Percentiles rank a stretch among this genome's conserved stretches.
phyloP scores from a whole-genome alignment of 2,888 invertebrate species.

The Baronia brevicornis region DNA sequence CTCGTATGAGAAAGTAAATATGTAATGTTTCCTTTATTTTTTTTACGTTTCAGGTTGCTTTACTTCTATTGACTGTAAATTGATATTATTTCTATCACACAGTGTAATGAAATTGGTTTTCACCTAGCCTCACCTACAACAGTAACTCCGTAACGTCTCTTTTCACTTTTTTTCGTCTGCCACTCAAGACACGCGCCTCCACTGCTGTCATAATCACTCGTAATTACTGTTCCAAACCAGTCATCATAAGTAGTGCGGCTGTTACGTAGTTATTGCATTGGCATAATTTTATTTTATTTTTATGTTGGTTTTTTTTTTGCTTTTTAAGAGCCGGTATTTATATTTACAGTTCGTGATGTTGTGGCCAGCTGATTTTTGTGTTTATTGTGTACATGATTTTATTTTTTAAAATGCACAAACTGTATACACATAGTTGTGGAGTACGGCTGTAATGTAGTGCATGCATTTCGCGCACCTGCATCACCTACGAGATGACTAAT shows the following conservation, averaged over 20 bases:
- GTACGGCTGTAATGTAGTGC: slow-evolving; percentile 66
- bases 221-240: slow-evolving; percentile 40
- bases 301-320: slow-evolving; percentile 57
- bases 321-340: slow-evolving; percentile 64
- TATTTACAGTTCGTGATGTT: slow-evolving; percentile 59
- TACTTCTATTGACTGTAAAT: slow-evolving; percentile 30
- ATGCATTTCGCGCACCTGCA: slow-evolving; percentile 62
- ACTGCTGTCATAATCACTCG: slow-evolving; percentile 40
- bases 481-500: slow-evolving; percentile 74
- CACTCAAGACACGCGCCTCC: slow-evolving; percentile 54
- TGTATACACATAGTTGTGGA: slow-evolving; percentile 52
- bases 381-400: slow-evolving; percentile 59
- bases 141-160: slow-evolving; percentile 37
- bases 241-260: slow-evolving; percentile 32
- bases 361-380: slow-evolving; percentile 59
- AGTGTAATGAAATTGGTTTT: slow-evolving; percentile 52
- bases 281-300: slow-evolving; percentile 47
- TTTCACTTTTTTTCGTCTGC: slow-evolving; percentile 71
- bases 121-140: slow-evolving; percentile 40
- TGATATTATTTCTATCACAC: slow-evolving; percentile 33
- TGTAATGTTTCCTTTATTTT: slow-evolving; percentile 11
- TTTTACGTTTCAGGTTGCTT: slow-evolving; percentile 19
- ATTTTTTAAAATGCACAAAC: slow-evolving; percentile 62
- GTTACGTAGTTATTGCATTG: slow-evolving; percentile 28
- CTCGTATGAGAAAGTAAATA: slow-evolving; percentile 18